Evolutionary conservation across 1,140 invertebrate species (phyloP), one percentile per base, ranked within the genome.

Genomic region (Drosophila erecta): DNA sequence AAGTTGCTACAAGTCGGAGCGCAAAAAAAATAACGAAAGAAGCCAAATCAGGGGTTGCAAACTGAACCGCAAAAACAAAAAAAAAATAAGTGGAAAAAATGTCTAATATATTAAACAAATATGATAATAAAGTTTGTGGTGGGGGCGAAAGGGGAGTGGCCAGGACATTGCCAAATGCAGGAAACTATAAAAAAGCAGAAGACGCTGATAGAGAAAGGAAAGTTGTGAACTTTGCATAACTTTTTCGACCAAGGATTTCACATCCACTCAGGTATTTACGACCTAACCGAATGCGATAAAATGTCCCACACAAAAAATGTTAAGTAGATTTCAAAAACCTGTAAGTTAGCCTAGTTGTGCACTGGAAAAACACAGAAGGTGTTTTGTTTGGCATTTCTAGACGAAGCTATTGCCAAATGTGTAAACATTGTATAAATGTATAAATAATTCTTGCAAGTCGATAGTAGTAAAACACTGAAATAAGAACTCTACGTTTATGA

Each of bases 71-170:
- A 72, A 30, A 56, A 54, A 49, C 30, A 47, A 51, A 54, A 49
- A 37, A 47, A 51, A 44, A 49, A 15, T 24, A 69, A 60, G 62
- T n/a, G 49, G 61, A 69, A 50, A 60, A 80, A 89, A 80, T 60
- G 24, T 85, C 51, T 74, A 80, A 89, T 89, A 90, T 89, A 89
- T 89, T 89, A 84, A 84, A 84, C 73, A 89, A 89, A 89, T 89
- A 84, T 89, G 76, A 89, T 84, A 89, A 84, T 80, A 76, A 71
- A 76, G 65, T 79, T 79, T 43, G 70, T 41, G 49, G 61, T 33
- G 15, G 20, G 35, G 35, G 33, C 7, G 7, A 5, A 27, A 15
- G 24, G 37, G 50, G 60, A 33, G 60, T 49, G 74, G 75, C 44
- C 35, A 61, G 47, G 61, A 51, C 57, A 70, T 60, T 62, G 66